Evolutionary conservation across 2,888 invertebrate species (phyloP).

Genomic region (Siphlonurus alternatus): DNA sequence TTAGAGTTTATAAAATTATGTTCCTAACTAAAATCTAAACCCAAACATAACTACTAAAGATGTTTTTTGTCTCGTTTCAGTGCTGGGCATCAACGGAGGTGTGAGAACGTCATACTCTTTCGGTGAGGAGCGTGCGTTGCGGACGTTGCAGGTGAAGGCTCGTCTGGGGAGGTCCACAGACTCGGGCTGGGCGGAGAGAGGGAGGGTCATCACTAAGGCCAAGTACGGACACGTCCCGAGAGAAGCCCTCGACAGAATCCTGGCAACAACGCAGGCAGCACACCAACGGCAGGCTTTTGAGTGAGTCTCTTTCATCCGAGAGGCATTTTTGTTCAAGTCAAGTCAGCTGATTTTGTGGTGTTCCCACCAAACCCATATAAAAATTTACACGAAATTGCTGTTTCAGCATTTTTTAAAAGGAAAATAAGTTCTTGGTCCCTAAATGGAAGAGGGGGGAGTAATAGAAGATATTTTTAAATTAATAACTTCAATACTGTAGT

Average conservation of each 20-base stretch:
- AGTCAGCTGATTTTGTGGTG: too few species aligned
- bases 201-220: conserved; percentile 50
- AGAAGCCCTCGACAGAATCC: conserved; percentile 49
- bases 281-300: conserved; percentile 77
- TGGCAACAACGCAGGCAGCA: conserved; percentile 65
- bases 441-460: too few species aligned
- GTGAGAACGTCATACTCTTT: conserved; percentile 36
- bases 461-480: too few species aligned
- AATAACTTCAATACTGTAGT: too few species aligned
- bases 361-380: too few species aligned
- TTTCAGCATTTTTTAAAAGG: too few species aligned
- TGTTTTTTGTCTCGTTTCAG: too few species aligned
- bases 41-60: too few species aligned
- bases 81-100: conserved; percentile 57
- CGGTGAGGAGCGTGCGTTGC: conserved; percentile 40
- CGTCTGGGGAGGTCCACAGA: conserved; percentile 60
- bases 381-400: too few species aligned
- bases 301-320: conserved; percentile 37
- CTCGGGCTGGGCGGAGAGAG: conserved; percentile 44
- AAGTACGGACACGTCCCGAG: conserved; percentile 52
- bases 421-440: too few species aligned
- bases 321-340: too few species aligned
- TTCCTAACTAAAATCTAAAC: background rate
- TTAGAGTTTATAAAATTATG: background rate
- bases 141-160: conserved; percentile 58